Evolutionary conservation across 2,888 invertebrate genomes (phyloP).

Genomic region (Drosophila sordidapex): DNA sequence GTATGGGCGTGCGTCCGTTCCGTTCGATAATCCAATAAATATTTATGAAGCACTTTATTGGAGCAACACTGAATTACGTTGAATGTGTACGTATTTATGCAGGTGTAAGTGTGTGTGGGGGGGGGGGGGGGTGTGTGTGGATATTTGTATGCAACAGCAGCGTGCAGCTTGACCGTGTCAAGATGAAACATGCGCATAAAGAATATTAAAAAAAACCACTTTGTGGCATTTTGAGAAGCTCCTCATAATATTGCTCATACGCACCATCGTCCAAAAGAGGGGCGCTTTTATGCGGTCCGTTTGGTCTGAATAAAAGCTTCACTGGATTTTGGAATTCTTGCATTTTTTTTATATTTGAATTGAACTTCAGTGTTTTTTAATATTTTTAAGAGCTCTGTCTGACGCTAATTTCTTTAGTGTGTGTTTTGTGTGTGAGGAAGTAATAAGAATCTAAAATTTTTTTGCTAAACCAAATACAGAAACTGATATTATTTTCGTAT

Average conservation of each 20-base stretch:
- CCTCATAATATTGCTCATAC: slow-evolving; percentile 59
- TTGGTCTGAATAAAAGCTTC: slow-evolving; percentile 37
- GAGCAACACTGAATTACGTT: slow-evolving; percentile 81
- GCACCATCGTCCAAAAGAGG: slow-evolving; percentile 45
- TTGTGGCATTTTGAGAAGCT: slow-evolving; percentile 49
- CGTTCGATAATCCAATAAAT: slow-evolving; percentile 80
- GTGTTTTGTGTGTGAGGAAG: background rate
- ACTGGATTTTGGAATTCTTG: slow-evolving; percentile 14
- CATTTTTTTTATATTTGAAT: slow-evolving; percentile 2
- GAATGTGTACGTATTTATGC: slow-evolving; percentile 43
- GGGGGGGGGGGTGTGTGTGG: background rate
- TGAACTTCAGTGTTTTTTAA: slow-evolving; percentile 29
- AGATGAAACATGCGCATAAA: slow-evolving; percentile 41
- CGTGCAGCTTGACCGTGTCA: slow-evolving; percentile 38
- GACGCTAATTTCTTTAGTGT: slow-evolving; percentile 49
- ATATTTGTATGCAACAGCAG: slow-evolving; percentile 39
- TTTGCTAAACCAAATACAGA: background rate
- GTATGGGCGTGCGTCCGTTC: slow-evolving; percentile 54
- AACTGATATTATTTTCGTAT: background rate
- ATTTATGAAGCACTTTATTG: slow-evolving; percentile 82
- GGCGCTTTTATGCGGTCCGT: slow-evolving; percentile 65
- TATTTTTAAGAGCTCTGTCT: slow-evolving; percentile 55
- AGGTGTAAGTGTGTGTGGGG: background rate
- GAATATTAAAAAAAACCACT: slow-evolving; percentile 12
- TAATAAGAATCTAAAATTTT: background rate